Base-by-base conservation (phyloP, 2,113 vertebrate species). In the Emydura subglobosa region DNA sequence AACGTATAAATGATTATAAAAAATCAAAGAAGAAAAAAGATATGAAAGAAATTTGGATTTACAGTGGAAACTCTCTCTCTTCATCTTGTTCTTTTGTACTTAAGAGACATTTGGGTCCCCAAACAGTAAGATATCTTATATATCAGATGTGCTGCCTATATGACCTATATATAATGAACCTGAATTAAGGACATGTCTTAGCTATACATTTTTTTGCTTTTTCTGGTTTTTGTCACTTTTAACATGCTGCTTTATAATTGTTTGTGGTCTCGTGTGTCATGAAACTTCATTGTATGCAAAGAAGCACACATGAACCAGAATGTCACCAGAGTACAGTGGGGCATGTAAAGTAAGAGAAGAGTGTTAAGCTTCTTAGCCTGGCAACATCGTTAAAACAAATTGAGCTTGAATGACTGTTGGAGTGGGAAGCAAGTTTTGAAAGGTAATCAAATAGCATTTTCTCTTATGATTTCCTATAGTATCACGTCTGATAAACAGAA, bases 71-170 rank as follows among this genome's bases (percentile, higher is more conserved):
- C 42, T 39, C 2, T 12, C 55, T 81, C 76, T 80, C 94, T 44
- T 21, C 24, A 19, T 1, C 88, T 92, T 93, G 27, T 27, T 19
- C 1, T 94, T 91, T 82, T 89, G 5, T 79, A 42, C 39, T 96
- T 80, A 90, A 8, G 39, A 54, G 42, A 6, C n/a, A 85, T 54
- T 31, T 86, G 31, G 85, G 57, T 91, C 85, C 92, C 82, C n/a
- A 25, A 95, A 74, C 79, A 91, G 94, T 91, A 22, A 86, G 93
- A 29, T 84, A 82, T 61, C 76, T 95, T 65, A 29, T 0, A 0
- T 89, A 65, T n/a, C 93, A 96, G 90, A 83, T 90, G 85, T 47
- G 54, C 90, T 94, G 93, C 83, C 44, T 94, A 85, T 95, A 87
- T 55, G 95, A 34, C 79, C 72, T 93, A 50, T 85, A 68, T 83